phyloP scores from a whole-genome alignment of 2,797 vertebrate species.

The Gobionotothen gibberifrons region DNA sequence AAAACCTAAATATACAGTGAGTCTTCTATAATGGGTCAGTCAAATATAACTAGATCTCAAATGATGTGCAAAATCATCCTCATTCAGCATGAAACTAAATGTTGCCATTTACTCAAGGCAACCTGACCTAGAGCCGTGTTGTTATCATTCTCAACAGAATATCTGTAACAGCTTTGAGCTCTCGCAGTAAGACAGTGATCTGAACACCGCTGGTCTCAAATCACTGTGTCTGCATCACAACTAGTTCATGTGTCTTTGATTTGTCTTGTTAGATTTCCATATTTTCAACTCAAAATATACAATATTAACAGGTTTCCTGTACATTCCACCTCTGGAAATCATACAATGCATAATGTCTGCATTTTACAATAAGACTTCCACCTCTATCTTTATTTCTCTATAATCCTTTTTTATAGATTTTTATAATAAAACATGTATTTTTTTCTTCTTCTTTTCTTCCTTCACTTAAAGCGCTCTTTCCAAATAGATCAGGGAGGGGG shows the following conservation, averaged over 20 bases:
- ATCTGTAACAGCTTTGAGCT: conserved; percentile 42
- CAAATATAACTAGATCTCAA: conserved; percentile 54
- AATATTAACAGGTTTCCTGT: conserved; percentile 85
- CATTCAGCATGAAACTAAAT: conserved; percentile 48
- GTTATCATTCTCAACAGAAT: conserved; percentile 44
- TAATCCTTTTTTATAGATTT: conserved; percentile 64
- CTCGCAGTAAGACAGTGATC: conserved; percentile 45
- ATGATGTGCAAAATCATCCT: conserved; percentile 73
- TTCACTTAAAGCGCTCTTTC: conserved; percentile 51
- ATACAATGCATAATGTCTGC: conserved; percentile 65
- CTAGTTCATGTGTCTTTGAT: conserved; percentile 63
- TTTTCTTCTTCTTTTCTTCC: conserved; percentile 35
- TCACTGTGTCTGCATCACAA: conserved; percentile 64
- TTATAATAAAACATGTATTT: conserved; percentile 51
- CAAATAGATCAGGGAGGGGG: conserved; percentile 43
- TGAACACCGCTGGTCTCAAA: conserved; percentile 38
- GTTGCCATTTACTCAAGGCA: conserved; percentile 46
- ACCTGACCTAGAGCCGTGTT: conserved; percentile 51
- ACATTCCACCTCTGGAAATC: conserved; percentile 77
- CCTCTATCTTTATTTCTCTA: conserved; percentile 50
- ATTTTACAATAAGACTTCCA: conserved; percentile 66
- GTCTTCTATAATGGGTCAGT: conserved; percentile 45
- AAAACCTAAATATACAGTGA: conserved; percentile 29
- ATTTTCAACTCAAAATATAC: conserved; percentile 85
- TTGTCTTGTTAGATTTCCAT: conserved; percentile 70